Evolutionary conservation across 2,113 vertebrate genomes (phyloP), one percentile per base, ranked within the genome.

Genomic region (Sander lucioperca): DNA sequence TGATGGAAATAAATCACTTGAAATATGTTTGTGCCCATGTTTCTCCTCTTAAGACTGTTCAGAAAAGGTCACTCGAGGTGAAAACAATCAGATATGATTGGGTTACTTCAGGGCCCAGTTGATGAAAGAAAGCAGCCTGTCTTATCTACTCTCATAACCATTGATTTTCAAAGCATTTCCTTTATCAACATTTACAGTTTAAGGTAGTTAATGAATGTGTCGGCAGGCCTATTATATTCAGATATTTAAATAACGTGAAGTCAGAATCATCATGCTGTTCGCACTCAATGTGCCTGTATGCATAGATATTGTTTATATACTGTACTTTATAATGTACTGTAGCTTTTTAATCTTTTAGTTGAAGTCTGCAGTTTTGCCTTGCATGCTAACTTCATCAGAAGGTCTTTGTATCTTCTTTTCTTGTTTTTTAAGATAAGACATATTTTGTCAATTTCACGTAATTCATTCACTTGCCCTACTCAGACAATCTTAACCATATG

Each of bases 51-150:
- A 66, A 68, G n/a, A 62, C 51, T 75, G 67, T 80, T 86, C 14
- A 18, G 47, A 43, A 87, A 92, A 90, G 89, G 89, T 90, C 92
- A 86, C 3, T 66, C 6, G n/a, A 69, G 86, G 86, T 82, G 76
- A 76, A 86, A 87, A 86, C 70, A 66, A 81, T 91, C 87, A 53
- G 71, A 83, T 87, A 77, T 64, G 77, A 85, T 48, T 47, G 21
- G 72, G 36, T 75, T 54, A 66, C 59, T 70, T 74, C 59, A 71
- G 21, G 36, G 48, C 51, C 50, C 45, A 57, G 11, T 72, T 78
- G 69, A 84, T 75, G 59, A 82, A 74, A 70, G 66, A 83, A 71
- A 78, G 51, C 36, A 65, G 48, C 16, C 2, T 15, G 23, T 73
- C 36, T 73, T 83, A 68, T 82, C 69, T 69, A 15, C 14, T 66